Percentiles rank a stretch among this genome's conserved stretches.
These are phyloP conservation scores for Crotalus tigris DNA, from an alignment of 2,113 vertebrate species.

Conservation along the genomic window DNA sequence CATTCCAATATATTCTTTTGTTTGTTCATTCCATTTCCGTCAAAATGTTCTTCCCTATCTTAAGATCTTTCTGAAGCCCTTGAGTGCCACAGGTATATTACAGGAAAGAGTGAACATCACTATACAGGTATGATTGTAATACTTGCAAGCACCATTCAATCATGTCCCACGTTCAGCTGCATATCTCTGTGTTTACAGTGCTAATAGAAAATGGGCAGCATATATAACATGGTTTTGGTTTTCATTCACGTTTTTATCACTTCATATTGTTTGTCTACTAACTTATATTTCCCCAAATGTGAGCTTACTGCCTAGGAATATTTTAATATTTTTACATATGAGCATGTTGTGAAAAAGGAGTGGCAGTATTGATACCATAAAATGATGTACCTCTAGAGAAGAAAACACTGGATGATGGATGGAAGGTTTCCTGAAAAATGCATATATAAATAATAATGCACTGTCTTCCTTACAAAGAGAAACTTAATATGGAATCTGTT, in stretches of 20 bases:
- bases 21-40: neutral
- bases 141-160: neutral
- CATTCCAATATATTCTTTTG: neutral
- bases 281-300: neutral
- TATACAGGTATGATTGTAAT: neutral
- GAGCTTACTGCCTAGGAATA: neutral
- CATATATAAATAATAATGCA: neutral
- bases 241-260: neutral
- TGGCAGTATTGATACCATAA: neutral
- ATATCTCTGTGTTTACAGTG: slow-evolving; percentile 8
- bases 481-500: neutral
- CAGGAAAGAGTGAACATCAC: neutral
- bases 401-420: neutral
- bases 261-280: neutral
- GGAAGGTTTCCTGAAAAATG: neutral
- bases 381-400: neutral
- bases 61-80: neutral
- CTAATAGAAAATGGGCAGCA: slow-evolving; percentile 20
- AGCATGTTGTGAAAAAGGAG: neutral
- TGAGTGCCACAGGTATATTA: neutral
- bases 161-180: neutral
- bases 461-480: slow-evolving; percentile 1
- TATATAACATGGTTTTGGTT: slow-evolving; percentile 11
- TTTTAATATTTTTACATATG: neutral
- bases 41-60: neutral